Evolutionary conservation across 2,888 invertebrate genomes (phyloP).

Genomic region (Melinaea menophilus): DNA sequence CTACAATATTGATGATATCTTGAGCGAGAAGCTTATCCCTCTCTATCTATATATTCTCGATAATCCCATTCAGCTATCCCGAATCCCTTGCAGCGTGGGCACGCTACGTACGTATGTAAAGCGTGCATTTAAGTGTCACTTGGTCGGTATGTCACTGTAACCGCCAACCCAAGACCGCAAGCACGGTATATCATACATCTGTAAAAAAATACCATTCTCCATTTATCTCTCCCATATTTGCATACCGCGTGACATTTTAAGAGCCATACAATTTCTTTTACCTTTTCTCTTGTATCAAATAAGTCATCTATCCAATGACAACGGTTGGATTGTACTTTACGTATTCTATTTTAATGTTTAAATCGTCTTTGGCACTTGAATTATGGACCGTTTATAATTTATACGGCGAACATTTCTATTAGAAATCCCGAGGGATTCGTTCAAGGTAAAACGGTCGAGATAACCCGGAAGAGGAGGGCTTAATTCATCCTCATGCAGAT

Average conservation of each 20-base stretch:
- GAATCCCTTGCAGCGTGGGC: constrained; percentile 1
- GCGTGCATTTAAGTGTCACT: constrained; percentile 38
- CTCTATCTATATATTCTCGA: neutral
- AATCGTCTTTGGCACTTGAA: constrained; percentile 5
- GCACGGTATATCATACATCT: constrained; percentile 31
- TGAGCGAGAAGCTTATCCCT: neutral
- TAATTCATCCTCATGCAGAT: constrained; percentile 31
- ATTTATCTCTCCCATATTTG: constrained; percentile 34
- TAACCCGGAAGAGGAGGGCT: constrained; percentile 31
- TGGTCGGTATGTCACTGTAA: constrained; percentile 32
- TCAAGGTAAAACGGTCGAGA: constrained; percentile 18
- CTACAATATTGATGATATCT: constrained; percentile 1
- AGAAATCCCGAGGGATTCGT: constrained; percentile 17
- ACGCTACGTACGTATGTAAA: constrained; percentile 30
- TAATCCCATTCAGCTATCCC: constrained; percentile 9
- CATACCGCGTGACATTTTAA: constrained; percentile 34
- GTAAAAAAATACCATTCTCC: constrained; percentile 30
- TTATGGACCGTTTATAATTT: constrained; percentile 14
- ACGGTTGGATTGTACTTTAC: constrained; percentile 20
- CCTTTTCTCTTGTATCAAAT: constrained; percentile 27
- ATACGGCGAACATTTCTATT: constrained; percentile 17
- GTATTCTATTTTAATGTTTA: constrained; percentile 11
- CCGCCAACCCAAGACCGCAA: constrained; percentile 23
- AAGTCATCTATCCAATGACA: constrained; percentile 27
- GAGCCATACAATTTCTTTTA: constrained; percentile 30